phyloP scores from a whole-genome alignment of 2,113 vertebrate genomes.

The Megaptera novaeangliae region DNA sequence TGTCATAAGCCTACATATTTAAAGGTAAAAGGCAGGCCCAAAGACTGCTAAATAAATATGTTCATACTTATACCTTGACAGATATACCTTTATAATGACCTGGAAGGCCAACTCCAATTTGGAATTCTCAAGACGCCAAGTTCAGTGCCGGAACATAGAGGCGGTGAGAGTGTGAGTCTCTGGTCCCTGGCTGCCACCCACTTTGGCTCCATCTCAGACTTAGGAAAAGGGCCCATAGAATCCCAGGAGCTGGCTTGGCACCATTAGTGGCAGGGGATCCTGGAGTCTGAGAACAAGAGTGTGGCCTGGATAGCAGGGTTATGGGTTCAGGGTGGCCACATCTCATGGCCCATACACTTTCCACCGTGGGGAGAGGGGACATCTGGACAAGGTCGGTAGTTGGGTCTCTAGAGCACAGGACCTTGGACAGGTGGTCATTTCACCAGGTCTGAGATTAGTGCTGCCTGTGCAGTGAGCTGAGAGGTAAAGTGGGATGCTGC shows the following conservation, averaged over 20 bases:
- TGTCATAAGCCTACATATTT: neutral
- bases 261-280: neutral
- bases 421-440: neutral
- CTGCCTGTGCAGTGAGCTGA: neutral
- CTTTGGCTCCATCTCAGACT: neutral
- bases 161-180: neutral
- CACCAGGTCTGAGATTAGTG: neutral
- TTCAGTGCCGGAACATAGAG: neutral
- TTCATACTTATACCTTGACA: neutral
- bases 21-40: neutral
- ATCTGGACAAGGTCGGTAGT: accelerated
- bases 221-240: neutral
- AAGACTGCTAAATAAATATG: neutral
- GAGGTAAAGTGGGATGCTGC: neutral
- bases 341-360: neutral
- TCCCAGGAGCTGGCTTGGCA: neutral
- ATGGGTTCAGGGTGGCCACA: neutral
- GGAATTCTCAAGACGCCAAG: neutral
- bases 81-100: neutral
- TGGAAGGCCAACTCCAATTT: neutral
- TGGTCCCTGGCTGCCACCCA: neutral
- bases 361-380: neutral
- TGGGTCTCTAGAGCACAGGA: neutral
- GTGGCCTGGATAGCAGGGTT: neutral
- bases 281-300: neutral